Base-by-base conservation (phyloP, 2,797 vertebrate species). In the Rallus crepitans region DNA sequence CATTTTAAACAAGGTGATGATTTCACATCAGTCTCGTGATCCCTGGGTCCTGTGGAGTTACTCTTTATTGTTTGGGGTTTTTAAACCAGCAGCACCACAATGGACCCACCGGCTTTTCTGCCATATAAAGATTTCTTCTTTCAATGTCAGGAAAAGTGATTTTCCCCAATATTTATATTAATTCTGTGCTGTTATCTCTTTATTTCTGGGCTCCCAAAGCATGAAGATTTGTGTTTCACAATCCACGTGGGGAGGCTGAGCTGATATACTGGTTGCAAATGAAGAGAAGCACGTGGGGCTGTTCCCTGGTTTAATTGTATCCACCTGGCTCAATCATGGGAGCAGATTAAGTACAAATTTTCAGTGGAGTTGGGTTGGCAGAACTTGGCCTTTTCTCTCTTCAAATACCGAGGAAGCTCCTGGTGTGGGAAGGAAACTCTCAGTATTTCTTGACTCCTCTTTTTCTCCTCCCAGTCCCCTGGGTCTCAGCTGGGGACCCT, bases 231-330 rank as follows among this genome's bases (percentile, higher is more conserved):
- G 87, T 75, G 90, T 88, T 93, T 83, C 88, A 35, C 80, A 95
- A 91, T 72, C 90, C 80, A 55, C 31, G 83, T 85, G 72, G 90
- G 93, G 93, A 93, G 70, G 77, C 88, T 93, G 93, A 70, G 70
- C 77, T 93, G 94, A 96, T 92, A 80, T 72, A 93, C 94, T 93
- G 88, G 90, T 92, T 96, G 90, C 96, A 97, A 95, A 96, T 88
- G 94, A 94, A 94, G 94, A 94, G 69, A 87, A 93, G 92, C 92
- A 90, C 88, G 52, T 95, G 95, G 91, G 80, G 88, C 92, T 95
- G 83, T 90, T 94, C 77, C 90, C 82, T 73, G 88, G 80, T 95
- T 96, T 96, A 52, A 94, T 96, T 97, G 95, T 83, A 94, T 95
- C 92, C 94, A 93, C 94, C 93, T 96, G 96, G 76, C 90, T 94